A percentile compares a stretch with the other conserved stretches of the same genome.
phyloP scores from a whole-genome alignment of 2,888 invertebrate species.

The Lucinisca nassula region DNA sequence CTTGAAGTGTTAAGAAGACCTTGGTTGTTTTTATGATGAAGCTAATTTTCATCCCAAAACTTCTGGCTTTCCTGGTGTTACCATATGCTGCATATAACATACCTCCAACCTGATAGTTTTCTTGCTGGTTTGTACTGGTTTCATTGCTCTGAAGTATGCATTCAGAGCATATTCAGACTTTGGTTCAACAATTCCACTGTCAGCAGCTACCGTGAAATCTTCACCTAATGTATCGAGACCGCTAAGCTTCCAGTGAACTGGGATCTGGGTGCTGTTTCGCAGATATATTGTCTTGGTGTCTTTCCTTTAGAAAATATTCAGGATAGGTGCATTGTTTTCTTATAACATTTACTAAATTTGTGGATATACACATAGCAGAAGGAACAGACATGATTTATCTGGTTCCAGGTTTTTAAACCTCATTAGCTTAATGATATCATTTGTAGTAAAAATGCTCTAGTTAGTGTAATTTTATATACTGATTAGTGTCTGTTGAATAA shows the following conservation, averaged over 20 bases:
- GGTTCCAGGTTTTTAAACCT: too few species aligned
- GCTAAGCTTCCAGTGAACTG: slow-evolving; percentile 87
- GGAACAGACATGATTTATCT: too few species aligned
- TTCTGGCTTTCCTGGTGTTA: background rate
- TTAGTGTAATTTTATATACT: too few species aligned
- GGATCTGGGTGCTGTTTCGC: slow-evolving; percentile 87
- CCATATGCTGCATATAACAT: too few species aligned
- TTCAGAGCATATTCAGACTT: slow-evolving; percentile 87
- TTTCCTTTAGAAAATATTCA: slow-evolving; percentile 83
- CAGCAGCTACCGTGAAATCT: slow-evolving; percentile 87
- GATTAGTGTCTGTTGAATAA: too few species aligned
- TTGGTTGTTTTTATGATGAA: too few species aligned
- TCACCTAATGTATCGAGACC: slow-evolving; percentile 88
- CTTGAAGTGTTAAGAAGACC: too few species aligned
- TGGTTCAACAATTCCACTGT: slow-evolving; percentile 87
- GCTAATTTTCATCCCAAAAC: background rate
- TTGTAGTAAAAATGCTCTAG: too few species aligned
- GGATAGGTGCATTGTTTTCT: too few species aligned
- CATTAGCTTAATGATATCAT: too few species aligned
- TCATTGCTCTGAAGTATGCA: slow-evolving; percentile 88
- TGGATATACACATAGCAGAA: too few species aligned
- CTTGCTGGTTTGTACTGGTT: slow-evolving; percentile 86
- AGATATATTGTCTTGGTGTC: slow-evolving; percentile 88
- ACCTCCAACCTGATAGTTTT: slow-evolving; percentile 87
- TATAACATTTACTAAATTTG: too few species aligned